Conservation (phyloP, 2,888 invertebrate species). For the Xestobium rufovillosum region DNA sequence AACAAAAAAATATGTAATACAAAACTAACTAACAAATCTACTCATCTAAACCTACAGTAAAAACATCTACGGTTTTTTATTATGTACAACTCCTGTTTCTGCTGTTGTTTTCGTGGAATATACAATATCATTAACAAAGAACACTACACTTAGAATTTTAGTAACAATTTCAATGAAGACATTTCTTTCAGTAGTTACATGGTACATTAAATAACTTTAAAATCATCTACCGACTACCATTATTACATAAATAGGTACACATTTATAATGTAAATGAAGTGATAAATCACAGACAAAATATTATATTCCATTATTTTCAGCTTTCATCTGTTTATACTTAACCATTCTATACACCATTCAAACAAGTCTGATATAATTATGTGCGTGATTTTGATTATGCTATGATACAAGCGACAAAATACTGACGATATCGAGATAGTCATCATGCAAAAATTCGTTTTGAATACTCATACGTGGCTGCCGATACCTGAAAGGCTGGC, state of each 20-base stretch:
- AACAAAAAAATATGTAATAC: too few species aligned
- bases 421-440: slow-evolving; percentile 3
- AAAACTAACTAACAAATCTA: too few species aligned
- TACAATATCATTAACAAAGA: too few species aligned
- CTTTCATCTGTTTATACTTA: slow-evolving; percentile 11
- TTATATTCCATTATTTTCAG: slow-evolving; percentile 25
- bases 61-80: too few species aligned
- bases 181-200: slow-evolving; percentile 9
- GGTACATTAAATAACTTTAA: slow-evolving; percentile 20
- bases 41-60: too few species aligned
- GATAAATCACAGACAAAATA: slow-evolving; percentile 37
- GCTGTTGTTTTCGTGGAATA: too few species aligned
- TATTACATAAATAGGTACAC: slow-evolving; percentile 28
- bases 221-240: slow-evolving; percentile 21
- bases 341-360: slow-evolving; percentile 5
- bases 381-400: slow-evolving; percentile 27
- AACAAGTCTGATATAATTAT: slow-evolving; percentile 14
- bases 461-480: too few species aligned
- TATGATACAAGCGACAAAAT: neutral
- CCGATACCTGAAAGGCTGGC: too few species aligned
- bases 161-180: slow-evolving; percentile 25
- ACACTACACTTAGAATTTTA: slow-evolving; percentile 26
- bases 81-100: too few species aligned
- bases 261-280: slow-evolving; percentile 32
- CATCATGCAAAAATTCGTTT: slow-evolving; percentile 3